These are phyloP conservation scores for Tarsius wallacei DNA, from an alignment of 2,797 vertebrate species.

Conservation along the genomic window DNA sequence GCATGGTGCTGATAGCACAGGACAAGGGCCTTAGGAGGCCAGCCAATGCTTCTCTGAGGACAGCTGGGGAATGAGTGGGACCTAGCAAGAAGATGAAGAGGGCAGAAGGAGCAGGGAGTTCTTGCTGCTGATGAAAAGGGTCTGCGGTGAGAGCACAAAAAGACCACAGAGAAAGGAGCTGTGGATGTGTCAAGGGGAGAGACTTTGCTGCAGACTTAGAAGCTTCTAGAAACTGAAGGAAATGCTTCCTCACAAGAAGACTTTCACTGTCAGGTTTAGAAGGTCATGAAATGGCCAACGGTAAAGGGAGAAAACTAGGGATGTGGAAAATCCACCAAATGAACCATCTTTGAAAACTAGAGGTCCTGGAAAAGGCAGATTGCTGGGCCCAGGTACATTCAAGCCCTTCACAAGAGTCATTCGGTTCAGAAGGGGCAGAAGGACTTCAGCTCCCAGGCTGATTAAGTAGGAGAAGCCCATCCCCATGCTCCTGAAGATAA, in stretches of 20 bases:
- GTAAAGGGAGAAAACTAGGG: background rate
- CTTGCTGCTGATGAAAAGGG: background rate
- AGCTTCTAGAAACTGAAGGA: background rate
- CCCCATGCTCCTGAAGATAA: background rate
- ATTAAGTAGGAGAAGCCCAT: background rate
- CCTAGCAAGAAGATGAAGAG: background rate
- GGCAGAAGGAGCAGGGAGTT: fast-evolving
- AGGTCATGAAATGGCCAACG: background rate
- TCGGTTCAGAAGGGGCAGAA: background rate
- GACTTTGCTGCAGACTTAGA: background rate
- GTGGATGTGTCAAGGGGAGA: too few species aligned
- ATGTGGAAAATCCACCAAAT: background rate
- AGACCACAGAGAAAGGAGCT: background rate
- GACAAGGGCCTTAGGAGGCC: background rate
- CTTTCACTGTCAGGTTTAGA: background rate
- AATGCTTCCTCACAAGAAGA: background rate
- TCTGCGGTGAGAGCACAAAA: fast-evolving
- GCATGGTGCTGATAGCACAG: background rate
- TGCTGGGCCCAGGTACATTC: fast-evolving
- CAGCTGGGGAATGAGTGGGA: background rate
- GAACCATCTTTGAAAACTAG: background rate
- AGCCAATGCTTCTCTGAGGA: background rate
- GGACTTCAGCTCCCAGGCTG: background rate
- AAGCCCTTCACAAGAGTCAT: background rate
- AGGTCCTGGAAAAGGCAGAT: fast-evolving